A percentile compares a stretch with the other conserved stretches of the same genome.
phyloP scores from a whole-genome alignment of 2,113 vertebrate species.

The Agapornis roseicollis region DNA sequence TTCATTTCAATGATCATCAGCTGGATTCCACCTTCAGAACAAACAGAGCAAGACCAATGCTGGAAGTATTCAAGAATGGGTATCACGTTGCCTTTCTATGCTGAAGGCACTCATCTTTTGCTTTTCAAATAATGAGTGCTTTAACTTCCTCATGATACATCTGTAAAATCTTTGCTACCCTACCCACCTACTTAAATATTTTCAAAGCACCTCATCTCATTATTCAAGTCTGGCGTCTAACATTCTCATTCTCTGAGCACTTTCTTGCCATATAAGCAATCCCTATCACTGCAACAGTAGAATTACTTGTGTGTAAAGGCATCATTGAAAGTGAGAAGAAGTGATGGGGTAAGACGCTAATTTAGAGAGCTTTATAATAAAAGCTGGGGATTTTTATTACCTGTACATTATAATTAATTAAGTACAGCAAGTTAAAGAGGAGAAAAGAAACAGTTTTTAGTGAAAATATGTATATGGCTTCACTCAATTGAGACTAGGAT shows the following conservation, averaged over 20 bases:
- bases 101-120: not conserved
- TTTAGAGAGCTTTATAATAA: not conserved
- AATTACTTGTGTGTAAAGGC: not conserved
- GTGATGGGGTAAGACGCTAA: not conserved
- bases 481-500: not conserved
- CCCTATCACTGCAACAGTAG: not conserved
- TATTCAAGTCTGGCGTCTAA: not conserved
- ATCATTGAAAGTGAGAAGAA: not conserved
- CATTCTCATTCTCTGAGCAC: not conserved
- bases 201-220: not conserved
- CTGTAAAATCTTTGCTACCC: not conserved
- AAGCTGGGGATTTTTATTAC: not conserved
- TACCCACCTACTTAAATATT: not conserved
- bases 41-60: not conserved
- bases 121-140: not conserved
- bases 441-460: conserved; percentile 2
- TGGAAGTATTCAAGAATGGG: not conserved
- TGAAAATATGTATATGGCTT: not conserved
- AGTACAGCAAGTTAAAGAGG: not conserved
- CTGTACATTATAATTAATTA: not conserved
- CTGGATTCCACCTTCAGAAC: not conserved
- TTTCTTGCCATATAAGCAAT: not conserved
- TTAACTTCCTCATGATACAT: not conserved
- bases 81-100: not conserved
- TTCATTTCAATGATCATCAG: not conserved